These are phyloP conservation scores for Parnassius apollo DNA, from an alignment of 2,888 invertebrate species.

Conservation along the genomic window DNA sequence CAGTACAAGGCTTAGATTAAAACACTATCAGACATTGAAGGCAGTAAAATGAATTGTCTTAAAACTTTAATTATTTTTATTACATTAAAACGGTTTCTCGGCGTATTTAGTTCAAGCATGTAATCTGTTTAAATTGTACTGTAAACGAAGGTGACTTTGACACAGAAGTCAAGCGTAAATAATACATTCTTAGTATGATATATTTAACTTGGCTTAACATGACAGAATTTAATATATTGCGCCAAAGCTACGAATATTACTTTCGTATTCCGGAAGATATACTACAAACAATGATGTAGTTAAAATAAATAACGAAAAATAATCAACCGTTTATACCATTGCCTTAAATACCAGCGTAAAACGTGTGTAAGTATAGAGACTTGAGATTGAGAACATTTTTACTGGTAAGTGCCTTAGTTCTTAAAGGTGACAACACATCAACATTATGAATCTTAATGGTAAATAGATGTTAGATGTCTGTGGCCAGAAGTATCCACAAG, in stretches of 20 bases:
- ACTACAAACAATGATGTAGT: too few relatives aligned
- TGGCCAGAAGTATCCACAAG: too few relatives aligned
- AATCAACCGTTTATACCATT: too few relatives aligned
- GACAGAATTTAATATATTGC: constrained; percentile 17
- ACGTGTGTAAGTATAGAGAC: too few relatives aligned
- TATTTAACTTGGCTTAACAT: constrained; percentile 26
- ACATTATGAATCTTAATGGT: too few relatives aligned
- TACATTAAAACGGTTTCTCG: constrained; percentile 25
- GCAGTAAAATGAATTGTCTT: constrained; percentile 23
- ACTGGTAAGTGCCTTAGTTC: too few relatives aligned
- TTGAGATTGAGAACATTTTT: too few relatives aligned
- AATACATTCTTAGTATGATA: constrained; percentile 23
- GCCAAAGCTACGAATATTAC: not conserved
- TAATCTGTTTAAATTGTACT: constrained; percentile 10
- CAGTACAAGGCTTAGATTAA: constrained; percentile 23
- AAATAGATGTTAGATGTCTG: too few relatives aligned
- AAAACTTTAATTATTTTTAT: constrained; percentile 24
- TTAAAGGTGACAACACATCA: too few relatives aligned
- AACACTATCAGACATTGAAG: constrained; percentile 26
- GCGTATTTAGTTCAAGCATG: constrained; percentile 14
- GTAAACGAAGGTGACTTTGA: constrained; percentile 33
- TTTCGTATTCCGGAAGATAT: too few relatives aligned
- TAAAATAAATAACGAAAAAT: too few relatives aligned
- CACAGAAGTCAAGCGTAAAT: constrained; percentile 38
- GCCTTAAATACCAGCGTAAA: too few relatives aligned